phyloP scores from a whole-genome alignment of 2,113 vertebrate genomes.

The Corythoichthys haematopterus region DNA sequence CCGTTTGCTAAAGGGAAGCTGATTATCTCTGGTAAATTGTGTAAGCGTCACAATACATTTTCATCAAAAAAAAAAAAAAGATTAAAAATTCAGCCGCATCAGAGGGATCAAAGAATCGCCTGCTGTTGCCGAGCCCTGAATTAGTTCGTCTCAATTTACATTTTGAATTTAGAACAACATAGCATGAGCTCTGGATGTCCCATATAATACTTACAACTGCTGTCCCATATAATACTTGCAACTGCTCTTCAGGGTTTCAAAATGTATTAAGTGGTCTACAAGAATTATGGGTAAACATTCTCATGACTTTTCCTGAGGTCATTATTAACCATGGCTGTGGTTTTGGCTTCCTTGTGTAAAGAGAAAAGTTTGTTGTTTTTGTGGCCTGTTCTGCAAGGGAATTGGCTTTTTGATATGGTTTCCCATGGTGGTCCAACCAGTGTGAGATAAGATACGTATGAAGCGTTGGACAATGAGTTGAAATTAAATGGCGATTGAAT shows the following conservation, averaged over 20 bases:
- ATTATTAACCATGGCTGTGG: conserved; percentile 20
- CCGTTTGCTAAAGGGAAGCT: too few species aligned
- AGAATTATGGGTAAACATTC: neutral
- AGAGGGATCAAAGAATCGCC: too few species aligned
- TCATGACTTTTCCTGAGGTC: conserved; percentile 27
- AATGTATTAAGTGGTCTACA: neutral
- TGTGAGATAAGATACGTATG: conserved; percentile 37
- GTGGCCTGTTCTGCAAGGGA: conserved; percentile 32
- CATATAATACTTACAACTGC: too few species aligned
- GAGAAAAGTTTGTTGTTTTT: conserved; percentile 34
- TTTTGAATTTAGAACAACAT: neutral
- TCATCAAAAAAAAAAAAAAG: too few species aligned
- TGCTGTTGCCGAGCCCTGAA: too few species aligned
- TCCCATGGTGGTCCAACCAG: conserved; percentile 33
- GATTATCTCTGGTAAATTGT: too few species aligned
- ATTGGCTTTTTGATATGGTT: conserved; percentile 46
- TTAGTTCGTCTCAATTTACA: too few species aligned
- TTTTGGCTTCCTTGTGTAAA: neutral
- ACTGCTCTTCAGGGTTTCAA: neutral
- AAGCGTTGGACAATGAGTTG: conserved; percentile 40
- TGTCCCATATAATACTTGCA: neutral
- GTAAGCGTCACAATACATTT: too few species aligned
- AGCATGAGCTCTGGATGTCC: too few species aligned
- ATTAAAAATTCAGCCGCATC: too few species aligned
- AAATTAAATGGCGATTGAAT: conserved; percentile 50